phyloP scores from a whole-genome alignment of 2,888 invertebrate species.

The Parnassius orleans region DNA sequence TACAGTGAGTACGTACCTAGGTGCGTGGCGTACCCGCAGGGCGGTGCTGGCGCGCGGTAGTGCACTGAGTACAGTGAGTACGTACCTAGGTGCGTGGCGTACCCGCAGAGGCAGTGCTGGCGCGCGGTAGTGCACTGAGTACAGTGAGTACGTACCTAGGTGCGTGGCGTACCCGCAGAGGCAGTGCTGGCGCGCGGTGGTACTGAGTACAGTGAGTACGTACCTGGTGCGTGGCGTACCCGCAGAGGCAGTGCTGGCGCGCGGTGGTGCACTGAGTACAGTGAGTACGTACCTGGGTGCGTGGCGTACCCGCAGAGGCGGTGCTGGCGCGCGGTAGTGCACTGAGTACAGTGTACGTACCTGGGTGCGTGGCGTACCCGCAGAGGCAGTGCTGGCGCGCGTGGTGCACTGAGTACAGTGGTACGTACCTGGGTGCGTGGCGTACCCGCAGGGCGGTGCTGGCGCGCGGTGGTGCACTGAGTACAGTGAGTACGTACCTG shows the following conservation, averaged over 20 bases:
- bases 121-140: too few species aligned
- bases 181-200: conserved; percentile 12
- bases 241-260: neutral
- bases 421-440: neutral
- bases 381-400: neutral
- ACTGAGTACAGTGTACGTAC: neutral
- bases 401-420: conserved; percentile 65
- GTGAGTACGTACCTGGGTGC: conserved; percentile 14
- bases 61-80: too few species aligned
- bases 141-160: neutral
- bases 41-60: too few species aligned
- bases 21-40: too few species aligned
- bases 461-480: conserved; percentile 77
- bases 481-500: conserved; percentile 43
- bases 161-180: neutral
- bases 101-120: too few species aligned
- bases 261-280: neutral
- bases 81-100: too few species aligned
- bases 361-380: neutral
- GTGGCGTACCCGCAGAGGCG: neutral
- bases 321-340: too few species aligned
- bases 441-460: neutral
- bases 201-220: neutral
- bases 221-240: neutral
- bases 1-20: too few species aligned